Percentiles rank a stretch among this genome's conserved stretches.
phyloP scores from a whole-genome alignment of 2,797 vertebrate species.

The Enteromius argenteus region DNA sequence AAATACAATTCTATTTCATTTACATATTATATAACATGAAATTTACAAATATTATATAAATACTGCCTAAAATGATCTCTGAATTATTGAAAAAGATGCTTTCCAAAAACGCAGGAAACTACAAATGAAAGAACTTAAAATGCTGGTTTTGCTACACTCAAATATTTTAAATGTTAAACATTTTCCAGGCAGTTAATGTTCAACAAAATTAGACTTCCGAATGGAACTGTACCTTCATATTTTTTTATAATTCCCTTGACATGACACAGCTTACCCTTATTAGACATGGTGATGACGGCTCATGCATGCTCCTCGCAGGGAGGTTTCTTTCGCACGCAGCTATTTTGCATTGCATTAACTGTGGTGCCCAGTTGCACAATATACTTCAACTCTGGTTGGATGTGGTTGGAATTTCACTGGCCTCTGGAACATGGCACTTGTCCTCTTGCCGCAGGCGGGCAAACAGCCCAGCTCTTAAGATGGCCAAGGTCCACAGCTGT shows the following conservation, averaged over 20 bases:
- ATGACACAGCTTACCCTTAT: not conserved
- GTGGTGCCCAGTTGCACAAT: constrained; percentile 65
- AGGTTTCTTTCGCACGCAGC: constrained; percentile 24
- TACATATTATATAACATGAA: not conserved
- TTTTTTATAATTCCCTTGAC: not conserved
- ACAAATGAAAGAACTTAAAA: not conserved
- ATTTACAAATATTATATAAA: not conserved
- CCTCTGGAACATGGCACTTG: constrained; percentile 66
- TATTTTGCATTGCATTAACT: not conserved
- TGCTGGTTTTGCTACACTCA: not conserved
- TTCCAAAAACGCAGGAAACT: not conserved
- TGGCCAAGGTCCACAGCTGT: constrained; percentile 46
- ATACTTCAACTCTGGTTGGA: constrained; percentile 59
- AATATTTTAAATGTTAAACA: not conserved
- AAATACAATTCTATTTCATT: not conserved
- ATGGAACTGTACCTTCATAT: not conserved
- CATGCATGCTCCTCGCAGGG: not conserved
- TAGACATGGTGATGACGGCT: not conserved
- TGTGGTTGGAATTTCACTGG: constrained; percentile 65
- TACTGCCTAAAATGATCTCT: not conserved
- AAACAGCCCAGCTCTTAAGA: constrained; percentile 53
- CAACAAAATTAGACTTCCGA: not conserved
- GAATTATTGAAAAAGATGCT: too few relatives aligned
- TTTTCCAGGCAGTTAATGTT: not conserved
- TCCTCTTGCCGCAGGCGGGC: constrained; percentile 70